A percentile compares a stretch with the other conserved stretches of the same genome.
Conservation (phyloP, 2,888 invertebrate genomes). For the Chrysodeixis includens region DNA sequence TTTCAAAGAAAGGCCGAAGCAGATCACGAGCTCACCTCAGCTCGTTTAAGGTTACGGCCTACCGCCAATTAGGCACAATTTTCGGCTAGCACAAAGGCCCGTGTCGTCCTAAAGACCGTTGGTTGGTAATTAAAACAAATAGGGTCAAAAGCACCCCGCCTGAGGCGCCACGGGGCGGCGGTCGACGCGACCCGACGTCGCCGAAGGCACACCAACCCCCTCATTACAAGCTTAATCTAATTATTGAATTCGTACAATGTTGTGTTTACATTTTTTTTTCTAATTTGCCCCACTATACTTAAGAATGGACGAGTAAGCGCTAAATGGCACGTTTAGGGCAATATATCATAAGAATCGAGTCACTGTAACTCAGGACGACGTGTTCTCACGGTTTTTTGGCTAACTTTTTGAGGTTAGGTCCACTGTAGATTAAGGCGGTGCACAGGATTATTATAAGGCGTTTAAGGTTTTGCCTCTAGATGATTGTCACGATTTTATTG, state of each 20-base stretch:
- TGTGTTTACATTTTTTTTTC: slow-evolving; percentile 88
- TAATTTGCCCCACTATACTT: slow-evolving; percentile 88
- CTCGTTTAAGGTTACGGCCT: slow-evolving; percentile 74
- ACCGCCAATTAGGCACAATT: slow-evolving; percentile 82
- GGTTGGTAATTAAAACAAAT: slow-evolving; percentile 89
- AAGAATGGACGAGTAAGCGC: slow-evolving; percentile 87
- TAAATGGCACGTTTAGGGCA: slow-evolving; percentile 88
- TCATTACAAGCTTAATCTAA: slow-evolving; percentile 89
- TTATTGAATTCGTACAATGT: slow-evolving; percentile 89
- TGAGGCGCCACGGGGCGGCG: slow-evolving; percentile 86
- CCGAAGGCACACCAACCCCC: slow-evolving; percentile 79
- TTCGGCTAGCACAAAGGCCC: slow-evolving; percentile 84
- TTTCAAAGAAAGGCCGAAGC: slow-evolving; percentile 41
- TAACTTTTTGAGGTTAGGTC: slow-evolving; percentile 69
- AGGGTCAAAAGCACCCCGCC: slow-evolving; percentile 86
- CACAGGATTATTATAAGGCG: slow-evolving; percentile 63
- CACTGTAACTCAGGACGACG: slow-evolving; percentile 77
- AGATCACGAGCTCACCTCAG: slow-evolving; percentile 56
- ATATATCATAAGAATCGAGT: slow-evolving; percentile 86
- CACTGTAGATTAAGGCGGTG: slow-evolving; percentile 72
- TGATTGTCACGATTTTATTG: slow-evolving; percentile 81
- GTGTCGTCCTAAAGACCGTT: slow-evolving; percentile 85
- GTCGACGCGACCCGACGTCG: slow-evolving; percentile 82
- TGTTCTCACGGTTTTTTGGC: slow-evolving; percentile 83
- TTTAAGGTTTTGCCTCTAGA: slow-evolving; percentile 79